phyloP scores from a whole-genome alignment of 2,113 vertebrate genomes.

The Willisornis vidua region DNA sequence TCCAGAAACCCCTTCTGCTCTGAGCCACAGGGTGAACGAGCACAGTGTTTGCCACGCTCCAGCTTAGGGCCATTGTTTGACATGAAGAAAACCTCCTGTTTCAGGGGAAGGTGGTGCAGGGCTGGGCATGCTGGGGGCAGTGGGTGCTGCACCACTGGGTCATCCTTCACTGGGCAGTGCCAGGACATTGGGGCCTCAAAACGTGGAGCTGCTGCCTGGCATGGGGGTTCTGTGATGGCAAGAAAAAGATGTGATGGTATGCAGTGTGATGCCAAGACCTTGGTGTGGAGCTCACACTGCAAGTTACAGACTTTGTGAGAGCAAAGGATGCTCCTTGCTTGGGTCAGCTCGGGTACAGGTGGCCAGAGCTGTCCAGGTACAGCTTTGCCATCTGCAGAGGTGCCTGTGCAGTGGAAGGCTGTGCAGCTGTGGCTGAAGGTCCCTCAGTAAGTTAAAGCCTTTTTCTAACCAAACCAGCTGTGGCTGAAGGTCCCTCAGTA shows the following conservation, averaged over 20 bases:
- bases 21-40: neutral
- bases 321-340: neutral
- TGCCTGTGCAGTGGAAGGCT: slow-evolving; percentile 25
- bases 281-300: neutral
- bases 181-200: no score
- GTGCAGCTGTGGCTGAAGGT: neutral
- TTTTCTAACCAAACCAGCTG: neutral
- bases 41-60: neutral
- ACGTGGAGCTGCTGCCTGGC: neutral
- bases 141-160: neutral
- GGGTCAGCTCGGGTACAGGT: neutral
- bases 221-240: neutral
- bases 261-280: neutral
- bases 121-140: neutral
- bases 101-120: neutral
- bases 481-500: neutral
- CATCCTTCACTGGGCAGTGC: neutral
- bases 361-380: neutral
- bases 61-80: neutral
- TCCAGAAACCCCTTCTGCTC: neutral
- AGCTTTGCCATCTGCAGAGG: neutral
- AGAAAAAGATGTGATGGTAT: neutral
- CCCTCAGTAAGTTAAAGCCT: neutral
- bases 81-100: neutral
- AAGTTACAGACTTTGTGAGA: neutral